phyloP scores from a whole-genome alignment of 2,113 vertebrate species.

The Melanerpes formicivorus region DNA sequence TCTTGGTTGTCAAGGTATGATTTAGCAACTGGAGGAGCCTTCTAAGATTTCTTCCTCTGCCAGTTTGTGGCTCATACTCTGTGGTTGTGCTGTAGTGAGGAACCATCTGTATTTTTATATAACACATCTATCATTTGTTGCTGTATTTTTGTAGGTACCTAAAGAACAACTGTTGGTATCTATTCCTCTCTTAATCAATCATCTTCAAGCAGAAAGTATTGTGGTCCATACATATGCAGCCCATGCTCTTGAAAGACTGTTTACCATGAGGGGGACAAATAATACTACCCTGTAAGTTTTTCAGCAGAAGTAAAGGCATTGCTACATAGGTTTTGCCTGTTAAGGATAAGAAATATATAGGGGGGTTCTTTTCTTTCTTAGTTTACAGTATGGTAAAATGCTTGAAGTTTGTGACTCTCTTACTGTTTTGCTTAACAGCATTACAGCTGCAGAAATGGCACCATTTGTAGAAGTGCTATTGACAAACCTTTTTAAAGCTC shows the following conservation, averaged over 20 bases:
- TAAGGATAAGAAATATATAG: neutral
- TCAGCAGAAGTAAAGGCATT: neutral
- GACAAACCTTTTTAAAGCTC: slow-evolving; percentile 94
- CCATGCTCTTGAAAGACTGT: slow-evolving; percentile 94
- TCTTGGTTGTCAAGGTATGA: neutral
- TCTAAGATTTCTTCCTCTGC: neutral
- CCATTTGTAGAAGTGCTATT: slow-evolving; percentile 93
- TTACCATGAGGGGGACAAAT: slow-evolving; percentile 93
- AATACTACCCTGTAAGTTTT: slow-evolving; percentile 88
- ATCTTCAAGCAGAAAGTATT: slow-evolving; percentile 93
- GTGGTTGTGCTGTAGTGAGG: neutral
- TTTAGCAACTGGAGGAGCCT: neutral
- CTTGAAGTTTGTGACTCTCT: neutral
- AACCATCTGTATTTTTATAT: slow-evolving; percentile 4
- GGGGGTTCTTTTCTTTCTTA: neutral
- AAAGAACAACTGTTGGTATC: slow-evolving; percentile 94
- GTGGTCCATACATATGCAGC: slow-evolving; percentile 97
- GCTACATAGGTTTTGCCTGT: neutral
- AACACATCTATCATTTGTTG: neutral
- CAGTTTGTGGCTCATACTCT: neutral
- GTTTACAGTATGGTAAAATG: neutral
- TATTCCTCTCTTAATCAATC: slow-evolving; percentile 89
- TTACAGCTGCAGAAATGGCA: slow-evolving; percentile 90
- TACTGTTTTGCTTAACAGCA: slow-evolving; percentile 78
- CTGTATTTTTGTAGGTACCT: slow-evolving; percentile 83